Evolutionary conservation across 2,113 vertebrate genomes (phyloP).

Genomic region (Laticauda colubrina): DNA sequence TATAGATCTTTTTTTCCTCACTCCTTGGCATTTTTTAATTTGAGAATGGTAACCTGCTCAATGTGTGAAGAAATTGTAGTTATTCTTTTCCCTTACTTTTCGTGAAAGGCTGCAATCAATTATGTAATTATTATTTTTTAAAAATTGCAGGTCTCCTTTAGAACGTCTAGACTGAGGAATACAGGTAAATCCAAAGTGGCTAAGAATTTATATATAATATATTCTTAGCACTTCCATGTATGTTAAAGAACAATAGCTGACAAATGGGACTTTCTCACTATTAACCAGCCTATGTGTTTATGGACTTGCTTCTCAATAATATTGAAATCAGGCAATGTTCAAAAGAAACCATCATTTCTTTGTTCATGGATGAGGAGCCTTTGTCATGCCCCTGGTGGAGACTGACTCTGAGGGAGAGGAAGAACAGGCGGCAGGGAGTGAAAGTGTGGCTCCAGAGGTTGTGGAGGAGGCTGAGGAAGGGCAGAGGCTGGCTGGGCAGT

Average conservation of each 20-base stretch:
- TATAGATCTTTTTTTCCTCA: not conserved
- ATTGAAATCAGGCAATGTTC: not conserved
- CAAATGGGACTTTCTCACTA: not conserved
- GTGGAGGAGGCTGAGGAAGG: no score
- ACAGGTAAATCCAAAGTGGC: not conserved
- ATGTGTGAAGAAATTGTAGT: not conserved
- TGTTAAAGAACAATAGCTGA: not conserved
- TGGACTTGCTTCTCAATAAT: not conserved
- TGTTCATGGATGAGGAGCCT: no score
- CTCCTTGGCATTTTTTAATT: not conserved
- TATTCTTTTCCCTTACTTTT: not conserved
- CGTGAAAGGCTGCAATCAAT: not conserved
- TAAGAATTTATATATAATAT: not conserved
- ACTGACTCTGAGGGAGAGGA: no score
- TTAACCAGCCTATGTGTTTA: not conserved
- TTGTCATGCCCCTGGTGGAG: no score
- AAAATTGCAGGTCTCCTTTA: not conserved
- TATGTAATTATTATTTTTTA: not conserved
- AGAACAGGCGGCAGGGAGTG: no score
- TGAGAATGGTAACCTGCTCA: not conserved
- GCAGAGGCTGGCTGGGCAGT: no score
- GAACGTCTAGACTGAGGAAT: not conserved
- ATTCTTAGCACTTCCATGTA: not conserved
- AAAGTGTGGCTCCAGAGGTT: no score
- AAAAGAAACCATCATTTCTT: not conserved